phyloP scores from a whole-genome alignment of 2,888 invertebrate genomes.

The Amblyjoppa proteus region DNA sequence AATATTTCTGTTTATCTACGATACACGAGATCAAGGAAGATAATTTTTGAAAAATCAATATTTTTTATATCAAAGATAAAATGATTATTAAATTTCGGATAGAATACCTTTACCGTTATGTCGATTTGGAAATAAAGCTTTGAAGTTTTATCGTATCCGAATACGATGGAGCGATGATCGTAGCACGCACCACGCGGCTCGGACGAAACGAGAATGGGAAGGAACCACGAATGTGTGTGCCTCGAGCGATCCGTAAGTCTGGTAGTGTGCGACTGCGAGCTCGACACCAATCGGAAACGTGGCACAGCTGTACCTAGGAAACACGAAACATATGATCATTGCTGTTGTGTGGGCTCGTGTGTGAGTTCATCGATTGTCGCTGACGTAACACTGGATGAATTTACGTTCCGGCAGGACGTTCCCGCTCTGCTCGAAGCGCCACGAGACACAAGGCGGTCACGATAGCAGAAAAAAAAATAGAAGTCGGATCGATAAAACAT shows the following conservation, averaged over 20 bases:
- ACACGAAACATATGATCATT: background rate
- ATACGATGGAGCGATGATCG: background rate
- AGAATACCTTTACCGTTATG: background rate
- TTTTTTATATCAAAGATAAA: background rate
- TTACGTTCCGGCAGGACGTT: constrained; percentile 16
- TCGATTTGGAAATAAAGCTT: background rate
- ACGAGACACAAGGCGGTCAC: background rate
- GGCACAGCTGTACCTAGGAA: constrained; percentile 24
- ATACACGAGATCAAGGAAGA: background rate
- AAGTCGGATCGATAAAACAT: constrained; percentile 41
- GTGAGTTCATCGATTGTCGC: constrained; percentile 7
- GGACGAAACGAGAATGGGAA: constrained; percentile 8
- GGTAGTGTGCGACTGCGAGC: constrained; percentile 27
- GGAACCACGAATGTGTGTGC: background rate
- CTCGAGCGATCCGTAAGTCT: background rate
- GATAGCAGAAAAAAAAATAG: background rate
- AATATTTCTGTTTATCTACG: background rate
- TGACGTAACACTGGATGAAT: constrained; percentile 39
- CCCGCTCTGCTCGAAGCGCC: background rate
- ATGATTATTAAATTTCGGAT: background rate
- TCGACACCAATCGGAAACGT: constrained; percentile 39
- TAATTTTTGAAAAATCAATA: background rate
- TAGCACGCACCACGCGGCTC: background rate
- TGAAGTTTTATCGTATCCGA: background rate
- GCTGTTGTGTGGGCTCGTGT: background rate